Base-by-base conservation (phyloP, 1,140 invertebrate species). In the Drosophila melanica region DNA sequence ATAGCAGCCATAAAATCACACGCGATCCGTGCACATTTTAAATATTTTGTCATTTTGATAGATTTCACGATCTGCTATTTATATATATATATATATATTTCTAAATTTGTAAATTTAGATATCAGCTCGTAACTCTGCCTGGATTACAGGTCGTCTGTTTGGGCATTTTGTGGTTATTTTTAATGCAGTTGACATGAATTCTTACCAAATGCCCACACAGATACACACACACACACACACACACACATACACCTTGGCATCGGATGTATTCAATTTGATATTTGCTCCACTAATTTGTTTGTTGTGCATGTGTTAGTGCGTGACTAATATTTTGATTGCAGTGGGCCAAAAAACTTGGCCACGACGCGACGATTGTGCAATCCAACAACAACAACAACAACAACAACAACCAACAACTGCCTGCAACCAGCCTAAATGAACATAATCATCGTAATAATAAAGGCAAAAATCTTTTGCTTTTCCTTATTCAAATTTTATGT, bases 321-420 rank as follows among this genome's bases (percentile, higher is more conserved):
- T 86, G 81, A 86, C 81, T 86, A 86, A 86, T 87, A 81, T 73
- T 81, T 75, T 87, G 68, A 87, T 74, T 86, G 82, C 81, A 87
- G 48, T 58, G 67, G 45, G 68, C 67, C 64, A 63, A 70, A 70
- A 58, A 59, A 71, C 62, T 86, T 86, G 77, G 81, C 70, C 81
- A 86, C 82, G 82, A 86, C 78, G 81, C 65, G 63, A 18, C 27
- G 77, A 20, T 86, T 86, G 81, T 87, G 82, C 78, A 85, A 85
- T 68, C 62, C 60, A 65, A 67, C 57, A 80, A 79, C 55, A 50
- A 35, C 20, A 35, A 67, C 12, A 48, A 35, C 39, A 47, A 51
- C 48, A 65, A 67, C 57, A 80, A 79, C 55, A 50, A 35, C 20
- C 12, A 48, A 35, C 39, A 47, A 51, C 48, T n/a, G n/a, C n/a